Base-by-base conservation (phyloP, 2,113 vertebrate genomes). In the Python bivittatus region DNA sequence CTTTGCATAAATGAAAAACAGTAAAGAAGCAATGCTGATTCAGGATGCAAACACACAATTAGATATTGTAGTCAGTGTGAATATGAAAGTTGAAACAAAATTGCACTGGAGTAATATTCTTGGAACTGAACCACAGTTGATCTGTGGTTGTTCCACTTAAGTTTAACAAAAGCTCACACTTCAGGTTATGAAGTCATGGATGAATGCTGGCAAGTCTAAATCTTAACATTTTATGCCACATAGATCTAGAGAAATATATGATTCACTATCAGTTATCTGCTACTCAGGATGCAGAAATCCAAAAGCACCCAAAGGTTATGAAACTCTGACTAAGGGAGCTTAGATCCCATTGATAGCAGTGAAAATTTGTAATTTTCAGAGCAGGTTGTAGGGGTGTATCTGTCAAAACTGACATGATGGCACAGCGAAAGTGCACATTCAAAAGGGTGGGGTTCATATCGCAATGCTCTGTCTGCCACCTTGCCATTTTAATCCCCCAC, bases 1-100 rank as follows among this genome's bases (percentile, higher is more conserved):
- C 57, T 88, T 85, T 89, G 79, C 88, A 89, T 89, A 92, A 89
- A 68, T 92, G 88, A 92, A 92, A 33, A 89, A 42, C 13, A 48
- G 29, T 20, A 89, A 89, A 85, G 88, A 83, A 89, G 38, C n/a
- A 33, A 22, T 23, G 23, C 48, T 92, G 61, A 60, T 48, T 92
- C 72, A 89, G 56, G 42, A 87, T 86, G 84, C 48, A 87, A 53
- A 87, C n/a, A 42, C 52, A 44, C 87, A 20, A 52, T 61, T 89
- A 79, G 68, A 84, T 89, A 84, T 38, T 92, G 91, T 60, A 60
- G 20, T 87, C 20, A 4, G 54, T 91, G 38, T 9, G 23, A 89
- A 60, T 61, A 53, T 17, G 57, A 53, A 42, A 48, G 15, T 83
- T 83, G 68, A 27, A 83, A 83, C 38, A 88, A 88, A 48, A 60